Evolutionary conservation across 2,888 invertebrate species (phyloP).

Genomic region (Lasioglossum morio): DNA sequence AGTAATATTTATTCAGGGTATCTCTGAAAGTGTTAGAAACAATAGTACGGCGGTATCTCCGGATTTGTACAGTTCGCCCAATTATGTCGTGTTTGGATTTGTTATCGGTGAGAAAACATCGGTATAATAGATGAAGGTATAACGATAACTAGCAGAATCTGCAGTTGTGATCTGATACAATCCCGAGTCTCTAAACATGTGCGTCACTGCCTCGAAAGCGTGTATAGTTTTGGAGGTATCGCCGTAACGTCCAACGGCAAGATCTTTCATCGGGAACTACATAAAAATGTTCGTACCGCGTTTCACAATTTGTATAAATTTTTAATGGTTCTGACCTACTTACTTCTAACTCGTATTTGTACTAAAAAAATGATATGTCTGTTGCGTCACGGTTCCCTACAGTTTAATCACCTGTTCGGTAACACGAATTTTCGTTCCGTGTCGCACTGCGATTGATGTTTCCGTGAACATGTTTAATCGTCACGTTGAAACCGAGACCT

Average conservation of each 20-base stretch:
- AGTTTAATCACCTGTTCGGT: slow-evolving; percentile 7
- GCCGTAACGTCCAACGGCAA: background rate
- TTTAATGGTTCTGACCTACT: background rate
- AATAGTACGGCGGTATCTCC: background rate
- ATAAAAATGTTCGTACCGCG: slow-evolving; percentile 2
- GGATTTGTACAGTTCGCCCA: background rate
- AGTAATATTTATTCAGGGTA: slow-evolving; percentile 32
- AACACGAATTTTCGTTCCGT: slow-evolving; percentile 26
- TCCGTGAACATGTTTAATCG: slow-evolving; percentile 30
- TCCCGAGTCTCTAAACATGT: background rate
- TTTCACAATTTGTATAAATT: background rate
- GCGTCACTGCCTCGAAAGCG: background rate
- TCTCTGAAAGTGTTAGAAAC: background rate
- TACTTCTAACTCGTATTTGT: background rate
- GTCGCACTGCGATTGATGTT: slow-evolving; percentile 16
- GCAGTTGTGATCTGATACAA: background rate
- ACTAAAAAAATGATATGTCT: background rate
- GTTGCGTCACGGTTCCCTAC: background rate
- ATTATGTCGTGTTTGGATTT: slow-evolving; percentile 4
- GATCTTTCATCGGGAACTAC: background rate
- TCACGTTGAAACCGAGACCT: background rate
- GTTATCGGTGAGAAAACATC: slow-evolving; percentile 1
- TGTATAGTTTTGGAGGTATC: background rate
- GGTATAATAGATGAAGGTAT: background rate
- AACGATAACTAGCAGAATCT: background rate